phyloP scores from a whole-genome alignment of 2,888 invertebrate species.

The Macrophya annulata region DNA sequence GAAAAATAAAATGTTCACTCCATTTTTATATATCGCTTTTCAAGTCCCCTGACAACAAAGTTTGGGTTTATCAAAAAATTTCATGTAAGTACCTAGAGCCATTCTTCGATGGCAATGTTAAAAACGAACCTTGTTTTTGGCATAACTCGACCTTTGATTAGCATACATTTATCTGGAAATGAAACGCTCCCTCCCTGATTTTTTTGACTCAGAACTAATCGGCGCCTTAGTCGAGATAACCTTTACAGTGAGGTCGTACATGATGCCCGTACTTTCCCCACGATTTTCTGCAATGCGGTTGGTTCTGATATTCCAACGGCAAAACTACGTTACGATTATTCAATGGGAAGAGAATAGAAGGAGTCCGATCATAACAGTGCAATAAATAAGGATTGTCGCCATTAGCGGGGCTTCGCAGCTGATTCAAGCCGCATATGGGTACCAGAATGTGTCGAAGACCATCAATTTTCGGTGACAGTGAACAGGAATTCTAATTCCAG shows the following conservation, averaged over 20 bases:
- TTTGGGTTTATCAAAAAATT: not conserved
- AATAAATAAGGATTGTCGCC: slow-evolving; percentile 60
- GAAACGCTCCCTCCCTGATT: not conserved
- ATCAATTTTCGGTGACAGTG: slow-evolving; percentile 59
- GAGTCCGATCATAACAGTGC: slow-evolving; percentile 49
- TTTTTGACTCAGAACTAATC: not conserved
- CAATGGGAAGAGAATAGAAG: not conserved
- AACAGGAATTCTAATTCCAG: slow-evolving; percentile 9
- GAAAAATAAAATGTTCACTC: too few species aligned
- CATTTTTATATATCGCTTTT: too few species aligned
- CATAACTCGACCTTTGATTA: not conserved
- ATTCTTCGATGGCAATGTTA: not conserved
- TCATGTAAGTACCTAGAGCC: too few species aligned
- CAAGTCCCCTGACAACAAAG: not conserved
- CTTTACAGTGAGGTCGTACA: not conserved
- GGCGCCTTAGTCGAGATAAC: not conserved
- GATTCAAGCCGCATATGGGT: slow-evolving; percentile 43
- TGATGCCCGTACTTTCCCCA: slow-evolving; percentile 4
- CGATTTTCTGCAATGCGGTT: not conserved
- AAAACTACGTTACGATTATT: slow-evolving; percentile 29
- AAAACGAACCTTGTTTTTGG: not conserved
- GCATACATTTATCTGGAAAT: not conserved
- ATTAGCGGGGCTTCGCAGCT: slow-evolving; percentile 49
- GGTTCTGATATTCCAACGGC: not conserved
- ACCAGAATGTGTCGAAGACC: slow-evolving; percentile 56